phyloP scores from a whole-genome alignment of 2,113 vertebrate genomes.

The mouse (Mus musculus) region GRCm39 chr4:50763001-50763500 shows the following conservation, averaged over 20 bases:
- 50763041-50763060: not conserved
- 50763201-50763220: not conserved
- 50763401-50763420: not conserved
- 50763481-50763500: not conserved
- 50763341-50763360: not conserved
- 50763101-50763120: not conserved
- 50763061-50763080: not conserved
- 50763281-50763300: not conserved
- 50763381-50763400: not conserved
- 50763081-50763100: not conserved
- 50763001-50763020: not conserved
- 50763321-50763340: constrained; percentile 2
- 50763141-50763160: not conserved
- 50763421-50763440: not conserved
- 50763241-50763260: not conserved
- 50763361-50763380: not conserved
- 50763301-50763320: not conserved
- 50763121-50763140: constrained; percentile 35
- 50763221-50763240: not conserved
- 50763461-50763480: not conserved
- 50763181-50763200: not conserved
- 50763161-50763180: not conserved
- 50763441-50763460: not conserved
- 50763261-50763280: not conserved
- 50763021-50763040: not conserved